Base-by-base conservation (phyloP, 2,113 vertebrate genomes). In the Nannospalax galili region DNA sequence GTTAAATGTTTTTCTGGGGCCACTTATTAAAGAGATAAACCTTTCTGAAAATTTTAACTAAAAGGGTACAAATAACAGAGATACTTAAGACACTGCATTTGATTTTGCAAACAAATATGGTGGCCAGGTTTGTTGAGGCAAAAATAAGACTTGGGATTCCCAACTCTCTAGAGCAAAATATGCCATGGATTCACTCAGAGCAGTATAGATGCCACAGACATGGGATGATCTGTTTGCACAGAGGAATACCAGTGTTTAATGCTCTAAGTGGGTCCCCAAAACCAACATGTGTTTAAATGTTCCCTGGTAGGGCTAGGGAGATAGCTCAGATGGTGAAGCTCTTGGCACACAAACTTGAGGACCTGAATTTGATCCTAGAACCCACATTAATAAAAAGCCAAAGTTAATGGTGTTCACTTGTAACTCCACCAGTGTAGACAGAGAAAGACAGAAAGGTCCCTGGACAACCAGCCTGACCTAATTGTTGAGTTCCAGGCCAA, bases 301-400 rank as follows among this genome's bases (percentile, higher is more conserved):
- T 11, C 40, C 26, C 20, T 1, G 42, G 11, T 17, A 5, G 20
- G 2, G 3, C 17, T 7, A 5, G 4, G 10, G 32, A 26, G 6
- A 12, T 67, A 26, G 32, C 40, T n/a, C 42, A 85, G 19, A 69
- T 85, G 32, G 65, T 4, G 52, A 69, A 35, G 42, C 14, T 1
- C 22, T 26, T 69, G 11, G 6, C 42, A 52, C 32, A 69, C 42
- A n/a, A 85, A 17, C 11, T n/a, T n/a, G 64, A 85, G 35, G 20
- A 52, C 32, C 42, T 30, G 35, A 26, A 10, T 69, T n/a, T 52
- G 42, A 69, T 15, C 12, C 10, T 32, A 69, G 11, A 48, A 85
- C 7, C 20, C 20, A 67, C 67, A 32, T 26, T 69, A 69, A 48
- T 15, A 85, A 69, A 48, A 67, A 16, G 64, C 11, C 30, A 69